Percentiles rank a stretch among this genome's conserved stretches.
Evolutionary conservation across 2,113 vertebrate genomes (phyloP).

Genomic region (Telmatochromis sp.): DNA sequence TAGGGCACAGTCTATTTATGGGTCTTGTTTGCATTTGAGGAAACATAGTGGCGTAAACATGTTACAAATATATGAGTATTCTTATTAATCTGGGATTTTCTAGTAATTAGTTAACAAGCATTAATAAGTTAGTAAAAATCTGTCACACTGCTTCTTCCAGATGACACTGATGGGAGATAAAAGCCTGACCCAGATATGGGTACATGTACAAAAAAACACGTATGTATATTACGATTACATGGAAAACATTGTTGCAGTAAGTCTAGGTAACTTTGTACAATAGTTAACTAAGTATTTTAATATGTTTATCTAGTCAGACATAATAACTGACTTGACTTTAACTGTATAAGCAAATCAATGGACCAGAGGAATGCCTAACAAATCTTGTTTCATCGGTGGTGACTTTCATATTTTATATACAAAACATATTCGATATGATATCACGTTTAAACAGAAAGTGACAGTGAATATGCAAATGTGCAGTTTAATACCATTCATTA

Average conservation of each 20-base stretch:
- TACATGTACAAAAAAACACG: background rate
- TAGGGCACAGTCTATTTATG: slow-evolving; percentile 42
- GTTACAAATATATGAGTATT: slow-evolving; percentile 60
- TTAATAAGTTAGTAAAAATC: slow-evolving; percentile 55
- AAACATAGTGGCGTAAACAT: slow-evolving; percentile 55
- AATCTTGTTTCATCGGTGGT: background rate
- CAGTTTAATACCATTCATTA: background rate
- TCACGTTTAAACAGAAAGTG: background rate
- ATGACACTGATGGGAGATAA: slow-evolving; percentile 20
- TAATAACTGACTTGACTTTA: background rate
- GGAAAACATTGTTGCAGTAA: background rate
- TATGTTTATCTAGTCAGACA: background rate
- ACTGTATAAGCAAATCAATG: background rate
- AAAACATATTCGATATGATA: background rate
- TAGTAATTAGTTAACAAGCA: slow-evolving; percentile 58
- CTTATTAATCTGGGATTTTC: slow-evolving; percentile 53
- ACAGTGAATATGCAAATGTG: background rate
- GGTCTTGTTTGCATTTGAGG: slow-evolving; percentile 56
- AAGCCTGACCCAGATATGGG: slow-evolving; percentile 28
- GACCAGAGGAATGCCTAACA: background rate
- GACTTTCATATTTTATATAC: background rate
- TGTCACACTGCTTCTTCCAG: slow-evolving; percentile 30
- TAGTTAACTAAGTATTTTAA: background rate
- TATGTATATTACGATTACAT: background rate
- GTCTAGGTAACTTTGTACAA: background rate